These are phyloP conservation scores for Caenorhabditis tropicalis DNA, from an alignment of 1,140 invertebrate genomes.

Conservation along the genomic window DNA sequence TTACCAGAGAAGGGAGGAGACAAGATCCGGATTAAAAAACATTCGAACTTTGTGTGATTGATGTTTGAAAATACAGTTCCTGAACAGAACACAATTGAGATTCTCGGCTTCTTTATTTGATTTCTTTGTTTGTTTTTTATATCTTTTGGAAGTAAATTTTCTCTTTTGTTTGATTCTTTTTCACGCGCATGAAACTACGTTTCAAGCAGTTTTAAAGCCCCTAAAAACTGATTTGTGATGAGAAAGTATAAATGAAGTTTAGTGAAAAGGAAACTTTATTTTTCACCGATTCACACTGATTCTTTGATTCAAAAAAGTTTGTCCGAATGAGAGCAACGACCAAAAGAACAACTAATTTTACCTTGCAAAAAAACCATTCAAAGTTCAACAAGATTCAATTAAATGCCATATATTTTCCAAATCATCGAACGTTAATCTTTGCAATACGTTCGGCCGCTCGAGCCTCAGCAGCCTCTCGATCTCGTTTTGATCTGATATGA, in stretches of 20 bases:
- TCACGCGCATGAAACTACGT: not conserved
- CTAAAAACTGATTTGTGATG: no score
- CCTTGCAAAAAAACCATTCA: not conserved
- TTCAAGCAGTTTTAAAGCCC: not conserved
- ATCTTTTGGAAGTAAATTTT: not conserved
- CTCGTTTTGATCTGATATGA: constrained; percentile 16
- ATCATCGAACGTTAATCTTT: not conserved
- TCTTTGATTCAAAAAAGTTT: no score
- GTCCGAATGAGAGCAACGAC: no score
- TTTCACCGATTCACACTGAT: no score
- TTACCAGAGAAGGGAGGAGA: no score
- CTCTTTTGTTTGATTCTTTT: not conserved
- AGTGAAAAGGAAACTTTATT: no score
- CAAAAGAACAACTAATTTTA: no score
- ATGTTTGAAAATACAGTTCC: not conserved
- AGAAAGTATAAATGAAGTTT: no score
- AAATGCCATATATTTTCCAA: not conserved
- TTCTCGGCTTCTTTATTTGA: not conserved
- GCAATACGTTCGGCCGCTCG: not conserved
- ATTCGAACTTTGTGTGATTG: not conserved
- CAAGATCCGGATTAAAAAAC: no score
- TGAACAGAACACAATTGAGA: not conserved
- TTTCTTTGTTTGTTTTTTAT: not conserved
- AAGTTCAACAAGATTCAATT: not conserved
- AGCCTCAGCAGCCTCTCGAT: constrained; percentile 22